A percentile compares a stretch with the other conserved stretches of the same genome.
Evolutionary conservation across 2,113 vertebrate species (phyloP).

Genomic region (Engraulis encrasicolus): DNA sequence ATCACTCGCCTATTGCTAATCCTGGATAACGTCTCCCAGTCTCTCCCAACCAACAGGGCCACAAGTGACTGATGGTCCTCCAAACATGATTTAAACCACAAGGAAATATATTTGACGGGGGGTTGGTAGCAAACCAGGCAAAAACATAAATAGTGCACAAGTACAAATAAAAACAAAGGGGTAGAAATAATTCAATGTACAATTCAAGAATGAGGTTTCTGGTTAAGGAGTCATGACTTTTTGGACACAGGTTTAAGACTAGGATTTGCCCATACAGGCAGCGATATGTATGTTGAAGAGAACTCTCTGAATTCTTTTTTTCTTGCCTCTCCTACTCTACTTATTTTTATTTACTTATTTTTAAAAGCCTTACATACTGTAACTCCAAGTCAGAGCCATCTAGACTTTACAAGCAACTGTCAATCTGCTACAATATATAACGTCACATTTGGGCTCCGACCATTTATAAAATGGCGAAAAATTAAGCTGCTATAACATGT

Average conservation of each 20-base stretch:
- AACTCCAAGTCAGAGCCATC: background rate
- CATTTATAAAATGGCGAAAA: background rate
- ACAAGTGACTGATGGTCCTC: conserved; percentile 14
- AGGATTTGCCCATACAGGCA: background rate
- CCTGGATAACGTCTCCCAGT: conserved; percentile 37
- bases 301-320: background rate
- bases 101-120: background rate
- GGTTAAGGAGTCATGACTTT: conserved; percentile 15
- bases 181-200: background rate
- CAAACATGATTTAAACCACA: conserved; percentile 20
- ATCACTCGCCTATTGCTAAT: conserved; percentile 31
- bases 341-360: background rate
- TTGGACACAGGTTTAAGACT: conserved; percentile 11
- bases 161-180: background rate
- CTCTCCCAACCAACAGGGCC: conserved; percentile 24
- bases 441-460: background rate
- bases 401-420: conserved; percentile 5
- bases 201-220: background rate
- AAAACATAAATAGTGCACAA: background rate
- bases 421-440: conserved; percentile 6
- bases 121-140: background rate
- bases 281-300: background rate
- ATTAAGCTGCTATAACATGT: conserved; percentile 10
- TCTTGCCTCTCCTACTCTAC: background rate
- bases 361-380: conserved; percentile 8